Conservation (phyloP, 2,888 invertebrate genomes). For the Parnassius mnemosyne region DNA sequence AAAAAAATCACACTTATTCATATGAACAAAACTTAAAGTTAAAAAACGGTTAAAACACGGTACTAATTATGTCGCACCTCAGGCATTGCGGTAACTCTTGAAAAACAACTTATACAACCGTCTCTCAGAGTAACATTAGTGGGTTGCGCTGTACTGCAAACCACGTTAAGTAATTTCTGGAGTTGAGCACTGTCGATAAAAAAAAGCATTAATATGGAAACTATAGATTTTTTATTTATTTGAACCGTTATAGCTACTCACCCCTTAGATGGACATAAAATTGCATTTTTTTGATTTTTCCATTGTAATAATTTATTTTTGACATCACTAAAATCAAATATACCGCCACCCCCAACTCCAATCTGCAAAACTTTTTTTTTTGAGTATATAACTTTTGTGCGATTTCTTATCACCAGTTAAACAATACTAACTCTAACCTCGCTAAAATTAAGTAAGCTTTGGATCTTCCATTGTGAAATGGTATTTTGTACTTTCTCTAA, state of each 20-base stretch:
- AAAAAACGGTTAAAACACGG: background rate
- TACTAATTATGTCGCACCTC: conserved; percentile 47
- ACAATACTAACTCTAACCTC: conserved; percentile 54
- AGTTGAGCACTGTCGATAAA: conserved; percentile 52
- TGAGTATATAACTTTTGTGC: background rate
- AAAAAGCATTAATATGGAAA: background rate
- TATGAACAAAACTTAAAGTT: too few species aligned
- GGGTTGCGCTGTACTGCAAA: conserved; percentile 84
- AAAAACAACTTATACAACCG: conserved; percentile 84
- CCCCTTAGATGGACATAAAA: conserved; percentile 71
- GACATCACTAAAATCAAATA: conserved; percentile 69
- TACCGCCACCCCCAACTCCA: conserved; percentile 61
- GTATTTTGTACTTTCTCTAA: conserved; percentile 65
- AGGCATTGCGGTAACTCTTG: conserved; percentile 74
- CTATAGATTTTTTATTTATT: background rate
- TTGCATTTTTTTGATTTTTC: conserved; percentile 70
- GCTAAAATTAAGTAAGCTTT: conserved; percentile 60
- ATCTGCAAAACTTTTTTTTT: conserved; percentile 41
- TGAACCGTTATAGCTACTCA: conserved; percentile 35
- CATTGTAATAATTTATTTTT: conserved; percentile 75
- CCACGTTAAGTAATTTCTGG: conserved; percentile 80
- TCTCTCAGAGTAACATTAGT: conserved; percentile 79
- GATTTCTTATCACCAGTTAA: background rate
- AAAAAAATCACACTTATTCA: too few species aligned
- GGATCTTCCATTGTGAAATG: conserved; percentile 68